Evolutionary conservation across 1,140 invertebrate genomes (phyloP), one percentile per base, ranked within the genome.

Genomic region (Protaetia brevitarsis): DNA sequence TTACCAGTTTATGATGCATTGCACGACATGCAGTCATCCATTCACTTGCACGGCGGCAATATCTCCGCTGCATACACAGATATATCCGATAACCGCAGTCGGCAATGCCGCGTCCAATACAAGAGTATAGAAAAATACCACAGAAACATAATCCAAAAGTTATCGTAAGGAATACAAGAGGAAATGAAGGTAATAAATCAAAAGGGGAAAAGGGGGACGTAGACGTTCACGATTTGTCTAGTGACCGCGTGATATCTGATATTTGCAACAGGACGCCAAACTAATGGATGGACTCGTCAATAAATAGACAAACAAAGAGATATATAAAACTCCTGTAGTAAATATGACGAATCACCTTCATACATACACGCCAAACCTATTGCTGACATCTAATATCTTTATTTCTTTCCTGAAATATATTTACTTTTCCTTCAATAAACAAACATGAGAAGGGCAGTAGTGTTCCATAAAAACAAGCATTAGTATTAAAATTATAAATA

Each of bases 101-200:
- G 41, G n/a, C 13, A 19, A 3, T 19, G 3, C 19, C 13, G 19
- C 41, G 19, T 6, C 41, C 41, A 6, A 16, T 19, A 51, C 41
- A 51, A 51, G 41, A 51, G 16, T 51, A 51, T 51, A 51, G 41
- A 51, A 51, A 51, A 51, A 51, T 51, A 51, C 41, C 41, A 11
- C 41, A 51, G 41, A 51, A 51, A 51, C 16, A 51, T 51, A 51
- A 51, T 51, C 41, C 41, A 51, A 19, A 51, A 51, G 41, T 51
- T 51, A 51, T 51, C 41, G 41, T 23, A 51, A 19, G 41, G 26
- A 51, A 51, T 51, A 51, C 19, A 51, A 51, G 41, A 51, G 41
- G 68, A 69, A 69, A 69, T 69, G 68, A 69, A 69, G 66, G 51
- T 69, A 69, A 69, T 69, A 69, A 69, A 69, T 69, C 68, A 69